Evolutionary conservation across 2,888 invertebrate genomes (phyloP), one percentile per base, ranked within the genome.

Genomic region (Apotomis capreana): DNA sequence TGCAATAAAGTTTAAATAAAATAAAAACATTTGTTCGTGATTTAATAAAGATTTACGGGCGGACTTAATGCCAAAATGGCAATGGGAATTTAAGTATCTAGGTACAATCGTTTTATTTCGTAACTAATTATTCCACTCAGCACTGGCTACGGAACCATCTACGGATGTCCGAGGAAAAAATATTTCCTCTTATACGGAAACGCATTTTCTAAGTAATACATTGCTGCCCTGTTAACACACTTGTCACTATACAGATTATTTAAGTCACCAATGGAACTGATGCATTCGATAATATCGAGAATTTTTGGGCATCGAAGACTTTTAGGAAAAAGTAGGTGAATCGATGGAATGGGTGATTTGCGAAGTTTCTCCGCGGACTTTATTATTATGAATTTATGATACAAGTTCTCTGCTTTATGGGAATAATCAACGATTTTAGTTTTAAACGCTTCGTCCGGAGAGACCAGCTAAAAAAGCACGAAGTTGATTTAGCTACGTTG

Each of bases 311-410:
- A 49, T 6, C 49, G 10, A 46, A 40, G 40, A 57, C 57, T 58
- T 57, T 37, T 59, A 59, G 52, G 68, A 68, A 68, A 59, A 59
- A 68, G 68, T 13, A 36, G 52, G 59, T 36, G 59, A 69, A 69
- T 69, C 59, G 70, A 70, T 70, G 52, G 44, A 59, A 49, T 52
- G 52, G 59, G 36, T 64, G 58, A 70, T 64, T 63, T 54, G 59
- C 64, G 64, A 64, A 64, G 44, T 46, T 63, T 44, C 10, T 2
- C 8, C 40, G 9, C 15, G 5, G 10, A 57, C 26, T 64, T 59
- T 54, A 70, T 65, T 65, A 65, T 64, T 54, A 65, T n/a, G n/a
- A n/a, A n/a, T n/a, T n/a, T n/a, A n/a, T 63, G 57, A 68, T 68
- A 68, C 62, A 62, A 62, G 36, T 68, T 72, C 9, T 15, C 57